These are phyloP conservation scores for Cephalopterus ornatus DNA, from an alignment of 2,113 vertebrate species.

Conservation along the genomic window DNA sequence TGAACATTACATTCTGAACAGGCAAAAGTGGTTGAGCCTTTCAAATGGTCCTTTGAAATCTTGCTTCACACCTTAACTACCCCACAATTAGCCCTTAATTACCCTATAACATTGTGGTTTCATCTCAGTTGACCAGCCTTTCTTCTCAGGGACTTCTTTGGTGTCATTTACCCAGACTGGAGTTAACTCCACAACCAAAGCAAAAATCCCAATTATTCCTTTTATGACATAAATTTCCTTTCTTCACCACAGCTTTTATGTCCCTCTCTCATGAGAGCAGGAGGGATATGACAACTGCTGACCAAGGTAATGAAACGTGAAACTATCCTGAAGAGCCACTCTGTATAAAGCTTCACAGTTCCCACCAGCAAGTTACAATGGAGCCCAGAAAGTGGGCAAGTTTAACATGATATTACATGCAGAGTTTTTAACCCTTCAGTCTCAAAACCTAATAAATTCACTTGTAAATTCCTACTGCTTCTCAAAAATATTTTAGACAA, in stretches of 20 bases:
- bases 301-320: background rate
- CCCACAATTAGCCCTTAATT: background rate
- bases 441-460: background rate
- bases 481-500: background rate
- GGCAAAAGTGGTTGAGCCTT: background rate
- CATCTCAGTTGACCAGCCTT: background rate
- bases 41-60: background rate
- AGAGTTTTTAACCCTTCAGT: background rate
- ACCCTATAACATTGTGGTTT: background rate
- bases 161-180: background rate
- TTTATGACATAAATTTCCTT: background rate
- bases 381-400: background rate
- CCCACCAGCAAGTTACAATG: background rate
- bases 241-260: background rate
- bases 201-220: background rate
- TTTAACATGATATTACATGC: background rate
- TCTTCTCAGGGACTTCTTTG: background rate
- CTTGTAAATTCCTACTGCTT: background rate
- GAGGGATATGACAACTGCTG: background rate
- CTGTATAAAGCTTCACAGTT: background rate
- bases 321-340: background rate
- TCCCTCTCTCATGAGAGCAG: background rate
- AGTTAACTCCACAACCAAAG: background rate
- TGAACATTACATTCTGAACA: background rate
- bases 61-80: background rate